Evolutionary conservation across 1,140 invertebrate species (phyloP).

Genomic region (Cydia strobilella): DNA sequence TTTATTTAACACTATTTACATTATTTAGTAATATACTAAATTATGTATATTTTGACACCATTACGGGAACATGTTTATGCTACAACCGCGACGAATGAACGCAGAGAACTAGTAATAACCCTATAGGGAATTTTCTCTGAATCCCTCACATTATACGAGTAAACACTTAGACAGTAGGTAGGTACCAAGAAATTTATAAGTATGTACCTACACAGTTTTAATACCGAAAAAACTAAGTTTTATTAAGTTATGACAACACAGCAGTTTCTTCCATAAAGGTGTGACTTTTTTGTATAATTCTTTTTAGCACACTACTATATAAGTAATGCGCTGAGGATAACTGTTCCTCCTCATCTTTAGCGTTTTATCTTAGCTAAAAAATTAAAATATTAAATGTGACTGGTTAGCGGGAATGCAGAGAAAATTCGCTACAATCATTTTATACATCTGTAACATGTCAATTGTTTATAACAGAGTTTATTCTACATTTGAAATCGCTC

Average conservation of each 20-base stretch:
- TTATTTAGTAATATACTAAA: constrained; percentile 79
- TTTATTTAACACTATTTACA: constrained; percentile 68
- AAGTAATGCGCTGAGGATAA: neutral
- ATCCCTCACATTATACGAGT: no score
- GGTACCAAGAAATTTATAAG: no score
- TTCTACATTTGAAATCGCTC: constrained; percentile 15
- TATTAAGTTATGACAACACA: neutral
- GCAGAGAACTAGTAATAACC: constrained; percentile 12
- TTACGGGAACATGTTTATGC: constrained; percentile 51
- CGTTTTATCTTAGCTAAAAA: neutral
- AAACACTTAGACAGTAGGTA: no score
- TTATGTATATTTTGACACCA: constrained; percentile 63
- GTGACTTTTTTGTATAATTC: neutral
- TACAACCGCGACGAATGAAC: constrained; percentile 15
- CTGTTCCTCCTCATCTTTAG: neutral
- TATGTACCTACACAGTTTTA: no score
- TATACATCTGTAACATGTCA: constrained; percentile 5
- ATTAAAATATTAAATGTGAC: neutral
- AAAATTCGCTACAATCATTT: constrained; percentile 6
- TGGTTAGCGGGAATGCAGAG: neutral
- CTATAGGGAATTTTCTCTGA: constrained; percentile 25
- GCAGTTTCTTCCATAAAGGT: neutral
- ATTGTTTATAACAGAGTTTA: constrained; percentile 9
- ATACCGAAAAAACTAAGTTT: no score
- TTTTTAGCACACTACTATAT: neutral